Percentiles rank a stretch among this genome's conserved stretches.
phyloP scores from a whole-genome alignment of 2,888 invertebrate genomes.

The Aporophyla lueneburgensis region DNA sequence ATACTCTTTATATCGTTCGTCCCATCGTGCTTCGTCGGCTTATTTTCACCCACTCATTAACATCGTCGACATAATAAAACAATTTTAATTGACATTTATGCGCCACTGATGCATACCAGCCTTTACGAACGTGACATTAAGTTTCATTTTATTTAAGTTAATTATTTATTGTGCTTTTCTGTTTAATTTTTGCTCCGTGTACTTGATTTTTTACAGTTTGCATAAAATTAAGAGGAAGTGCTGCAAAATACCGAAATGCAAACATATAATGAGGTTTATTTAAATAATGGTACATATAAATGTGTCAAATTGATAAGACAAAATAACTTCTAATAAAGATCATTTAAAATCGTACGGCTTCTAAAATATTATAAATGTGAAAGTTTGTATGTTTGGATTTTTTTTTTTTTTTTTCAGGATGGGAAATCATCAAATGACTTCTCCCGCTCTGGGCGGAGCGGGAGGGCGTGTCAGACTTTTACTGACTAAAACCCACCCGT shows the following conservation, averaged over 20 bases:
- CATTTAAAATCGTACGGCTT: neutral
- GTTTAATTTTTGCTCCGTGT: slow-evolving; percentile 7
- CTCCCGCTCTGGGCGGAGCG: no score
- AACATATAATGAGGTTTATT: neutral
- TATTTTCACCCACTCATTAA: slow-evolving; percentile 65
- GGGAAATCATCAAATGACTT: no score
- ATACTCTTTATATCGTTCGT: slow-evolving; percentile 27
- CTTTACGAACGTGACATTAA: slow-evolving; percentile 65
- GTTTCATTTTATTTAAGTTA: slow-evolving; percentile 69
- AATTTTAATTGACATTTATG: slow-evolving; percentile 74
- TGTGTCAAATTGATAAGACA: no score
- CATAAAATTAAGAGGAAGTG: neutral
- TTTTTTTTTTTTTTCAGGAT: no score
- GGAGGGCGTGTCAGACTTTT: no score
- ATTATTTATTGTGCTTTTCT: slow-evolving; percentile 60
- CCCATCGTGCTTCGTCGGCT: slow-evolving; percentile 41
- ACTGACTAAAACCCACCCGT: no score
- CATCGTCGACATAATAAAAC: slow-evolving; percentile 68
- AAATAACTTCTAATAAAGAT: neutral
- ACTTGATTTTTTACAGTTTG: neutral
- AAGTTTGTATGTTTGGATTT: no score
- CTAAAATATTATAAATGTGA: no score
- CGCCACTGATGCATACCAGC: slow-evolving; percentile 67
- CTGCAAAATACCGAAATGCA: neutral
- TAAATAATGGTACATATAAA: neutral